A percentile compares a stretch with the other conserved stretches of the same genome.
phyloP scores from a whole-genome alignment of 2,888 invertebrate genomes.

The Orchesellides sinensis region DNA sequence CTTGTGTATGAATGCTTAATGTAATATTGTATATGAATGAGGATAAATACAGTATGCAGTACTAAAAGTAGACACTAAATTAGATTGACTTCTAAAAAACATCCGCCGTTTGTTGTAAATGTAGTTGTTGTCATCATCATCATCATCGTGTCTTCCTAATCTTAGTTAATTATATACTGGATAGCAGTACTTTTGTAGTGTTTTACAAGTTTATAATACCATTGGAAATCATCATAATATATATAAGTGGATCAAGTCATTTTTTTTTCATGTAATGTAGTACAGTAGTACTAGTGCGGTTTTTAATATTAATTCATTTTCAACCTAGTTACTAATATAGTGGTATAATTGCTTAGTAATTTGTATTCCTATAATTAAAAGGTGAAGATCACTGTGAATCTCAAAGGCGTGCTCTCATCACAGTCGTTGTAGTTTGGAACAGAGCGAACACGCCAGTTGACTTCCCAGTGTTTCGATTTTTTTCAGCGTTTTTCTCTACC shows the following conservation, averaged over 20 bases:
- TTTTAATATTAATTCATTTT: too few species aligned
- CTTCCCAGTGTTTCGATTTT: slow-evolving; percentile 73
- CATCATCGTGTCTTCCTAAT: neutral
- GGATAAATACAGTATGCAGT: neutral
- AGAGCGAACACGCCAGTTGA: slow-evolving; percentile 75
- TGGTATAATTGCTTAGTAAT: neutral
- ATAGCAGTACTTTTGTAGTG: neutral
- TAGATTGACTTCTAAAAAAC: neutral
- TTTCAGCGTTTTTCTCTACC: slow-evolving; percentile 47
- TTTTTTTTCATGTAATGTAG: neutral
- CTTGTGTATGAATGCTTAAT: neutral
- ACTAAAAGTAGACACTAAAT: neutral
- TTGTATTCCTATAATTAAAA: slow-evolving; percentile 47
- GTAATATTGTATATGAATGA: neutral
- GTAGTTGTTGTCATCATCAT: neutral
- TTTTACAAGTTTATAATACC: neutral
- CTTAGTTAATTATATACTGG: neutral
- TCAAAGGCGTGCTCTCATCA: slow-evolving; percentile 76
- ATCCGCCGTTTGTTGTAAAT: neutral
- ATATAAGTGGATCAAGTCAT: slow-evolving; percentile 7
- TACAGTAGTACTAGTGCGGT: neutral
- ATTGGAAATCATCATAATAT: neutral
- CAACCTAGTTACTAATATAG: neutral
- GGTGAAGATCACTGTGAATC: slow-evolving; percentile 75
- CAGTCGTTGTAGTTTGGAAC: slow-evolving; percentile 75